Evolutionary conservation across 1,140 invertebrate species (phyloP).

Genomic region (Pogonomyrmex californicus): DNA sequence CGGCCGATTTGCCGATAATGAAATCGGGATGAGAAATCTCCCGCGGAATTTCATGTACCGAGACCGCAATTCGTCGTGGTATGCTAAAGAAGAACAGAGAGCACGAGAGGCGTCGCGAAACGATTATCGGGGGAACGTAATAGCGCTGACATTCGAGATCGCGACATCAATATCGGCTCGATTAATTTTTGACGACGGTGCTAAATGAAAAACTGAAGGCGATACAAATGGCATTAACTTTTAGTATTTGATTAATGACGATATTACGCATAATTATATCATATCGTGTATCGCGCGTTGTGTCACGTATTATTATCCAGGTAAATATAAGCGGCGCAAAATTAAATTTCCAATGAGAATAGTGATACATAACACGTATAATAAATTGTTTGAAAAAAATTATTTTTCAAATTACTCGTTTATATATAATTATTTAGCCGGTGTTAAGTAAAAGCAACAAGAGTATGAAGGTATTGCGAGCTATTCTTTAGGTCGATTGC

Average conservation of each 20-base stretch:
- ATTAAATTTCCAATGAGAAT: constrained; percentile 1
- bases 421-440: neutral
- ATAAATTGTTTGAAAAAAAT: constrained; percentile 18
- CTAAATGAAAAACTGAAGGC: neutral
- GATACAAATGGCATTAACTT: neutral
- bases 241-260: neutral
- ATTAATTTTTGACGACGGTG: neutral
- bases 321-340: neutral
- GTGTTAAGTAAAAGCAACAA: neutral
- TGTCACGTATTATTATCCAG: neutral
- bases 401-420: neutral
- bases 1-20: constrained; percentile 48
- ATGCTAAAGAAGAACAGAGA: neutral
- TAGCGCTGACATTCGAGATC: neutral
- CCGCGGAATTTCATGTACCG: constrained; percentile 10
- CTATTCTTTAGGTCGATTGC: neutral
- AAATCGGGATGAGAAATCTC: constrained; percentile 45
- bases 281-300: neutral
- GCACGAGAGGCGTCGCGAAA: neutral
- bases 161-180: neutral
- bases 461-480: neutral
- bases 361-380: neutral
- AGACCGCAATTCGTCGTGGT: neutral
- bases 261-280: neutral
- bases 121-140: neutral